Evolutionary conservation across 2,113 vertebrate genomes (phyloP), one percentile per base, ranked within the genome.

Genomic region (Irena cyanogastra): DNA sequence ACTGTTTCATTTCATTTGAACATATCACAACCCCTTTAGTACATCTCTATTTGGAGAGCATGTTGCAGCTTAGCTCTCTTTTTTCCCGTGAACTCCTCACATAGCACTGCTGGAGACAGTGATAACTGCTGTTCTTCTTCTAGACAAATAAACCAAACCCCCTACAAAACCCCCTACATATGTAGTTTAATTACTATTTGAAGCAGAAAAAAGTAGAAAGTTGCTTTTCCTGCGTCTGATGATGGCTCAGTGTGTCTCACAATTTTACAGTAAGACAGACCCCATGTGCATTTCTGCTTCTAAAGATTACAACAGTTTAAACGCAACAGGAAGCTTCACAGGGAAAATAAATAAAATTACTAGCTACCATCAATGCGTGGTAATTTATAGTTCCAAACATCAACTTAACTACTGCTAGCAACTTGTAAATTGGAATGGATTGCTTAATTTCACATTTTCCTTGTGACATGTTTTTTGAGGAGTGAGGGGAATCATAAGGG

Each of bases 341-440:
- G 37, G 68, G 20, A 96, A 93, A 92, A 88, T 82, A 90, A 92
- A 93, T 68, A 87, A 87, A 82, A 94, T 93, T 44, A 91, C 56
- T 86, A 94, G 74, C 64, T 96, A 89, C 37, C 74, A 70, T 86
- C 76, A 89, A 57, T 65, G 94, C 22, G 74, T 42, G 83, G 90
- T 65, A 96, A 97, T 93, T 96, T 94, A 66, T 87, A 94, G 68
- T 54, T 78, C 57, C 77, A 87, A 92, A 90, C 76, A 76, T 60
- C 81, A 85, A 44, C 35, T 18, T 75, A 96, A 91, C 86, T 96
- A 95, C 90, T 11, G 33, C 56, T 88, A 92, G 39, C 27, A 87
- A 54, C 86, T 97, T 28, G 9, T 96, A 95, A 95, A 96, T 91
- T 93, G 84, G 49, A 95, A 76, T 90, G 90, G 94, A 93, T 94